Conservation (phyloP, 2,888 invertebrate species). For the Dugesia japonica region DNA sequence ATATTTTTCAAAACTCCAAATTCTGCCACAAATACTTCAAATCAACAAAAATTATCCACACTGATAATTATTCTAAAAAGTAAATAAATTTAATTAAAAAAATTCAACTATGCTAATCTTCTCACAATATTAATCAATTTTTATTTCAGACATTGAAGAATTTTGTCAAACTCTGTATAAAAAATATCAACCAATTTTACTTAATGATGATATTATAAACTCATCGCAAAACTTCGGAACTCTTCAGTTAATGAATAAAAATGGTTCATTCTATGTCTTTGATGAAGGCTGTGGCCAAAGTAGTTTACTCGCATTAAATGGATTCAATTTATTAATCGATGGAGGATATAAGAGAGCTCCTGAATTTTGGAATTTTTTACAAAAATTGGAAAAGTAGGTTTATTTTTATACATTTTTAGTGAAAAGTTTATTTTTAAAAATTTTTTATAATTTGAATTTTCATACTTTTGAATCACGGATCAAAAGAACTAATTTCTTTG, state of each 20-base stretch:
- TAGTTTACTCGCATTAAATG: slow-evolving; percentile 7
- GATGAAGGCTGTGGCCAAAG: background rate
- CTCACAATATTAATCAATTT: background rate
- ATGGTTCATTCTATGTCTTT: background rate
- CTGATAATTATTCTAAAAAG: too few relatives aligned
- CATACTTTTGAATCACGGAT: background rate
- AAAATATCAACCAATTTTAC: background rate
- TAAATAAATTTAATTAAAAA: too few relatives aligned
- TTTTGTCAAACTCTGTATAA: background rate
- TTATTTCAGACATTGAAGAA: background rate
- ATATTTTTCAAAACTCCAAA: too few relatives aligned
- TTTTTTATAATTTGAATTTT: background rate
- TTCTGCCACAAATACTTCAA: too few relatives aligned
- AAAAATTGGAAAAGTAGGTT: background rate
- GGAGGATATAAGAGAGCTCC: background rate
- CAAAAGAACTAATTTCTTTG: background rate
- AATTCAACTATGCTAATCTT: too few relatives aligned
- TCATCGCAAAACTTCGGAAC: background rate
- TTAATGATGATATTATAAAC: background rate
- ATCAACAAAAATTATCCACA: too few relatives aligned
- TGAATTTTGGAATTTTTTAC: background rate
- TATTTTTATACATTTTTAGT: too few relatives aligned
- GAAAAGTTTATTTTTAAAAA: background rate
- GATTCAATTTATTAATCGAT: background rate
- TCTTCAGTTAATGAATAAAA: background rate